Conservation (phyloP, 2,888 invertebrate species). For the Melipona beecheii region DNA sequence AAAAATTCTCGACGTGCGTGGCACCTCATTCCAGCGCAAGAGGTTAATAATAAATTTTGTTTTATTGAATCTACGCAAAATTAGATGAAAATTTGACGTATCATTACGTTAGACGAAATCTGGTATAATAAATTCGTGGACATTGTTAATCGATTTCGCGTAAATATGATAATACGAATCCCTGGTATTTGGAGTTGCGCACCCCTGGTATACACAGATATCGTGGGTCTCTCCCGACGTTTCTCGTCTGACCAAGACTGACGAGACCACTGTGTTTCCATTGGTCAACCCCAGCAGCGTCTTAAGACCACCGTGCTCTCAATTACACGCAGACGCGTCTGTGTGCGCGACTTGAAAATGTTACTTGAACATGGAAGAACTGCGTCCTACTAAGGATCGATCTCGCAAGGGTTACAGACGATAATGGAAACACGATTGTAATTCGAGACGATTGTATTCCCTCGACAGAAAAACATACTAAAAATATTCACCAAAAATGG, state of each 20-base stretch:
- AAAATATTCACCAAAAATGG: neutral
- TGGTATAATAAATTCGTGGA: neutral
- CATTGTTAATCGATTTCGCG: neutral
- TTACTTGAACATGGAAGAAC: conserved; percentile 3
- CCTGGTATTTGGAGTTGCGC: conserved; percentile 43
- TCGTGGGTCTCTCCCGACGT: conserved; percentile 23
- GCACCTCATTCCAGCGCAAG: too few species aligned
- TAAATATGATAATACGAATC: neutral
- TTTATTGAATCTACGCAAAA: neutral
- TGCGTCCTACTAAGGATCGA: conserved; percentile 24
- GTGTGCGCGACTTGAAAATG: conserved; percentile 10
- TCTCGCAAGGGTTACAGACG: conserved; percentile 12
- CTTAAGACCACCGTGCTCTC: conserved; percentile 49
- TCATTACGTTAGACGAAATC: neutral
- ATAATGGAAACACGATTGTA: neutral
- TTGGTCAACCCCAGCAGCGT: conserved; percentile 57
- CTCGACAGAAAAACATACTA: neutral
- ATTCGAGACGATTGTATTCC: neutral
- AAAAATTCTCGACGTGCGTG: too few species aligned
- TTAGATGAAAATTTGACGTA: neutral
- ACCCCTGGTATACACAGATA: conserved; percentile 54
- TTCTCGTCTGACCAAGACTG: conserved; percentile 39
- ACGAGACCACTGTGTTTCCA: conserved; percentile 49
- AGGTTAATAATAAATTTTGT: too few species aligned
- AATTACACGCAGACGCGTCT: conserved; percentile 44